Conservation (phyloP, 1,140 invertebrate genomes). For the Drosophila tropicalis region DNA sequence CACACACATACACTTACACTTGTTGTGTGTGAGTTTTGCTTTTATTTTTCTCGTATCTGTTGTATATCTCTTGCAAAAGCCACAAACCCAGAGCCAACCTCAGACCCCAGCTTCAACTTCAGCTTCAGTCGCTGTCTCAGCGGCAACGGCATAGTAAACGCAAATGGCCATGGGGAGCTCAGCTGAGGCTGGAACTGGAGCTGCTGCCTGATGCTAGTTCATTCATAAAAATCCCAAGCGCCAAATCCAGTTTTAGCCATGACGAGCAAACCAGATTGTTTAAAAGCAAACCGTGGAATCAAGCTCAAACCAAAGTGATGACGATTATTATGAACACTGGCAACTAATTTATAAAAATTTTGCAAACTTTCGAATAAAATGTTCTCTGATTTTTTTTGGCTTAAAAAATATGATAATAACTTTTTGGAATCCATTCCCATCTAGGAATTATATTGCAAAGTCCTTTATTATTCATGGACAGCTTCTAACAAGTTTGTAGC, state of each 20-base stretch:
- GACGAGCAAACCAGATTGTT: slow-evolving; percentile 75
- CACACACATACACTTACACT: slow-evolving; percentile 20
- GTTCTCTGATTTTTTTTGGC: too few species aligned
- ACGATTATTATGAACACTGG: slow-evolving; percentile 47
- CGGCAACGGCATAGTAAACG: slow-evolving; percentile 62
- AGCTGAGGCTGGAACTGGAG: slow-evolving; percentile 27
- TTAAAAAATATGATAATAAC: too few species aligned
- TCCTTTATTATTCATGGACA: too few species aligned
- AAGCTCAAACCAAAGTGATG: slow-evolving; percentile 51
- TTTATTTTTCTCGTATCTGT: slow-evolving; percentile 54
- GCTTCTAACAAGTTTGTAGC: too few species aligned
- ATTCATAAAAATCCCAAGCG: slow-evolving; percentile 80
- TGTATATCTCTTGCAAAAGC: slow-evolving; percentile 62
- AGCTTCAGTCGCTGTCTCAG: slow-evolving; percentile 28
- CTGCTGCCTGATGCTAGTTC: slow-evolving; percentile 61
- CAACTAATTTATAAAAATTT: neutral
- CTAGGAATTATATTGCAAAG: too few species aligned
- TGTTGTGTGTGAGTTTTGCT: slow-evolving; percentile 38
- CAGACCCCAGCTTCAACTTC: slow-evolving; percentile 5
- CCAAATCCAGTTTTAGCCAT: slow-evolving; percentile 77
- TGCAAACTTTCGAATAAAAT: too few species aligned
- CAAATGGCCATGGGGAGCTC: slow-evolving; percentile 72
- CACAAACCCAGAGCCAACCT: slow-evolving; percentile 43
- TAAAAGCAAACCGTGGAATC: slow-evolving; percentile 62
- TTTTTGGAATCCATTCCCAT: too few species aligned